Evolutionary conservation across 2,888 invertebrate species (phyloP).

Genomic region (Synergus itoensis): DNA sequence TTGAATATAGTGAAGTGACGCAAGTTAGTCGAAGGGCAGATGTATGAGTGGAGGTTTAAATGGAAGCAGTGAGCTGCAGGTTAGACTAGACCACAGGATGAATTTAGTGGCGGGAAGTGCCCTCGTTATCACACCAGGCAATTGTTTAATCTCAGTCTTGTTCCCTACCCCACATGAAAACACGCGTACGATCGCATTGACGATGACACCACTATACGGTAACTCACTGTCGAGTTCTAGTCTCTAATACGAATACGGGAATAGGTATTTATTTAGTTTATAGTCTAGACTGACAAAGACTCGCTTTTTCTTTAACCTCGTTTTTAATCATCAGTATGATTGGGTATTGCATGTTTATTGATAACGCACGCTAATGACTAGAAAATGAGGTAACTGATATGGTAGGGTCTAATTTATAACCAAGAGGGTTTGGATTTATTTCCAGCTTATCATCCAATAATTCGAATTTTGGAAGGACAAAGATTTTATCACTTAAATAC

Average conservation of each 20-base stretch:
- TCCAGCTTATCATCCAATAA: no score
- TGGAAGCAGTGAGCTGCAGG: constrained; percentile 56
- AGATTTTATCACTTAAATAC: no score
- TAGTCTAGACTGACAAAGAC: background rate
- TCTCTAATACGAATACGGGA: background rate
- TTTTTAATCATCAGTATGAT: no score
- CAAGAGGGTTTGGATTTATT: no score
- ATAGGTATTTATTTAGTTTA: background rate
- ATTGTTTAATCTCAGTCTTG: constrained; percentile 73
- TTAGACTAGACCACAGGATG: constrained; percentile 64
- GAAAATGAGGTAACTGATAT: background rate
- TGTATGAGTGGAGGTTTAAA: constrained; percentile 57
- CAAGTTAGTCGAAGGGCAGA: constrained; percentile 60
- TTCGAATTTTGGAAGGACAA: no score
- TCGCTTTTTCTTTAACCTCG: no score
- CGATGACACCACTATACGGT: background rate
- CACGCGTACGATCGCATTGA: constrained; percentile 39
- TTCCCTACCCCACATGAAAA: constrained; percentile 51
- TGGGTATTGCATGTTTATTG: constrained; percentile 1
- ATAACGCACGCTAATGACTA: background rate
- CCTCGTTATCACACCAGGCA: constrained; percentile 76
- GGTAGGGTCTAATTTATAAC: background rate
- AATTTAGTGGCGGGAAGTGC: constrained; percentile 75
- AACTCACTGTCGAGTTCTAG: background rate
- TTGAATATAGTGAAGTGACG: constrained; percentile 17